A percentile compares a stretch with the other conserved stretches of the same genome.
phyloP scores from a whole-genome alignment of 2,888 invertebrate species.

The Cephus pygmeus region DNA sequence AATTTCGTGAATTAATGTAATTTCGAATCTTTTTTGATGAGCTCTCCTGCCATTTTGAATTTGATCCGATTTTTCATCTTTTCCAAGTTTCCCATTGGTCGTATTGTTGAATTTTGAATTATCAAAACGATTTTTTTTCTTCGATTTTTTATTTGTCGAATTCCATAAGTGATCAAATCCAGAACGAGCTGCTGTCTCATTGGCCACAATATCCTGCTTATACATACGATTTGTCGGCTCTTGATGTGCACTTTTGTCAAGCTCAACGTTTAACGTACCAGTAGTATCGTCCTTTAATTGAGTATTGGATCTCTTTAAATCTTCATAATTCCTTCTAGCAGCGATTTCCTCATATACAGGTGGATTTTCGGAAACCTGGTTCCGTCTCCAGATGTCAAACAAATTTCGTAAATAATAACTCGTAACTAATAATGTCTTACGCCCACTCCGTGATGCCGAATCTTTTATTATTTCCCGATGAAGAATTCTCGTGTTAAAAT shows the following conservation, averaged over 20 bases:
- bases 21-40: too few relatives aligned
- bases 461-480: too few relatives aligned
- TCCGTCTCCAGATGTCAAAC: background rate
- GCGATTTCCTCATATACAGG: background rate
- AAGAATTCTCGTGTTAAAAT: too few relatives aligned
- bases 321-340: background rate
- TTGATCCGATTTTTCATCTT: too few relatives aligned
- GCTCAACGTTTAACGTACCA: background rate
- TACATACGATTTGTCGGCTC: background rate
- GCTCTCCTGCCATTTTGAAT: too few relatives aligned
- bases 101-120: slow-evolving; percentile 15
- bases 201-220: background rate
- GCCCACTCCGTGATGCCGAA: too few relatives aligned
- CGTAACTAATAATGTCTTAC: too few relatives aligned
- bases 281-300: background rate
- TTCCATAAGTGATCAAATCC: background rate
- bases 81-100: too few relatives aligned
- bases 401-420: background rate
- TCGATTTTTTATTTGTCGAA: background rate
- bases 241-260: background rate
- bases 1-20: too few relatives aligned
- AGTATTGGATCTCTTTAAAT: background rate
- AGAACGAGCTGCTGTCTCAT: background rate
- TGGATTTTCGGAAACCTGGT: background rate
- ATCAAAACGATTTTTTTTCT: background rate